A percentile compares a stretch with the other conserved stretches of the same genome.
phyloP scores from a whole-genome alignment of 2,113 vertebrate genomes.

The Capreolus pygargus region DNA sequence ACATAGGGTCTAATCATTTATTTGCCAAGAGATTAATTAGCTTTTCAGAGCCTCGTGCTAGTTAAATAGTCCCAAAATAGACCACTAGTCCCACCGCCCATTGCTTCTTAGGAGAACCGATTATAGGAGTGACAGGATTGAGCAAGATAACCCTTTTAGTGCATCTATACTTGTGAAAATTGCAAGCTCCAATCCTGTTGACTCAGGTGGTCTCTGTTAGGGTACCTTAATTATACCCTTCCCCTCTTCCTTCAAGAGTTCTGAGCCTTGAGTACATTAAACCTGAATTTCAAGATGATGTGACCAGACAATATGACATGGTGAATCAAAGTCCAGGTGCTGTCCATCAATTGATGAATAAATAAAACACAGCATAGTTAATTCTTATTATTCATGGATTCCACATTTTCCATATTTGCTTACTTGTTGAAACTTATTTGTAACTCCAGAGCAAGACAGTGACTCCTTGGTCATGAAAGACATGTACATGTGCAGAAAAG shows the following conservation, averaged over 20 bases:
- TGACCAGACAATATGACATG: background rate
- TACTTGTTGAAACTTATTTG: background rate
- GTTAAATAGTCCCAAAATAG: slow-evolving; percentile 40
- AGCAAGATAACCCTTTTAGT: background rate
- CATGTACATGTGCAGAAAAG: background rate
- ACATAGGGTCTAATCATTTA: slow-evolving; percentile 38
- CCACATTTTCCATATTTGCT: background rate
- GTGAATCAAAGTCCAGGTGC: background rate
- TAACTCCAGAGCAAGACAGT: background rate
- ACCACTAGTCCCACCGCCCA: background rate
- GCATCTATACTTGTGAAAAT: background rate
- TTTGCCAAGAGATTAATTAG: slow-evolving; percentile 59
- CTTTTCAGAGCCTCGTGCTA: slow-evolving; percentile 32
- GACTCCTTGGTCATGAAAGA: background rate
- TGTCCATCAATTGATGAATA: background rate
- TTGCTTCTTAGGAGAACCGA: background rate
- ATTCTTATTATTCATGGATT: background rate
- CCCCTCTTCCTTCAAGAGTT: background rate
- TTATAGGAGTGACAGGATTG: background rate
- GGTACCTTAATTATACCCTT: background rate
- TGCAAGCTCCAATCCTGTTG: background rate
- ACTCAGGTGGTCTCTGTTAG: background rate
- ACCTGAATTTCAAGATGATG: background rate
- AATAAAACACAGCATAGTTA: background rate
- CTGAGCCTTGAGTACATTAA: background rate